A percentile compares a stretch with the other conserved stretches of the same genome.
Evolutionary conservation across 1,140 invertebrate species (phyloP).

Genomic region (Stegodyphus mimosarum): DNA sequence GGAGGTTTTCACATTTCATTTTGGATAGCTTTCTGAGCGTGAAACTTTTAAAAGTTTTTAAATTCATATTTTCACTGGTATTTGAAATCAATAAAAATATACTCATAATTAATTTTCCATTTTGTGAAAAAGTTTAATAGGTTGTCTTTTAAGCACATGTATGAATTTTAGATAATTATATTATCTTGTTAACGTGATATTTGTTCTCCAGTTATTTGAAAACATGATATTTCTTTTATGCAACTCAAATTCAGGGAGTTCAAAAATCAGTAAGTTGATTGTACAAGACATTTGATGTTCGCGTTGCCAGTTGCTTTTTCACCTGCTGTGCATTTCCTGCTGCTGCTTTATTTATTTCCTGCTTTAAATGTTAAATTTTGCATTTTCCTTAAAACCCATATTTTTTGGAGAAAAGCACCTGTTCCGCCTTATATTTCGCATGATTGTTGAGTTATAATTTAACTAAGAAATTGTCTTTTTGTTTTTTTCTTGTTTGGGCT

Average conservation of each 20-base stretch:
- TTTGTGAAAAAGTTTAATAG: no score
- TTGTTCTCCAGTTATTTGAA: slow-evolving; percentile 16
- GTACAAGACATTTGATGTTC: not conserved
- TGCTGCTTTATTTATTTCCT: not conserved
- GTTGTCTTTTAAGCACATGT: no score
- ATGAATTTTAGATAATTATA: not conserved
- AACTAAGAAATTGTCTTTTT: no score
- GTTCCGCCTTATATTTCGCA: no score
- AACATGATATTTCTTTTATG: slow-evolving; percentile 34
- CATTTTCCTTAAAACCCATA: no score
- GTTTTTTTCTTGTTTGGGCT: no score
- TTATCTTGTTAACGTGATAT: not conserved
- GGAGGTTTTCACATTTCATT: no score
- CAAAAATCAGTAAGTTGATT: slow-evolving; percentile 65
- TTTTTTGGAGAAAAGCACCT: no score
- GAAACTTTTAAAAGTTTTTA: not conserved
- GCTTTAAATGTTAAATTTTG: no score
- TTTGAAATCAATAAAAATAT: not conserved
- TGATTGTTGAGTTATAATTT: no score
- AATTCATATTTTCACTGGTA: not conserved
- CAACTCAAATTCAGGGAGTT: slow-evolving; percentile 63
- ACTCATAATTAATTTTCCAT: no score
- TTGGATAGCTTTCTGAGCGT: no score
- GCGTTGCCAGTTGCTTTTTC: not conserved
- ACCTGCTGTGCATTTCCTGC: not conserved